Conservation (phyloP, 1,140 invertebrate species). For the Drosophila nasuta region DNA sequence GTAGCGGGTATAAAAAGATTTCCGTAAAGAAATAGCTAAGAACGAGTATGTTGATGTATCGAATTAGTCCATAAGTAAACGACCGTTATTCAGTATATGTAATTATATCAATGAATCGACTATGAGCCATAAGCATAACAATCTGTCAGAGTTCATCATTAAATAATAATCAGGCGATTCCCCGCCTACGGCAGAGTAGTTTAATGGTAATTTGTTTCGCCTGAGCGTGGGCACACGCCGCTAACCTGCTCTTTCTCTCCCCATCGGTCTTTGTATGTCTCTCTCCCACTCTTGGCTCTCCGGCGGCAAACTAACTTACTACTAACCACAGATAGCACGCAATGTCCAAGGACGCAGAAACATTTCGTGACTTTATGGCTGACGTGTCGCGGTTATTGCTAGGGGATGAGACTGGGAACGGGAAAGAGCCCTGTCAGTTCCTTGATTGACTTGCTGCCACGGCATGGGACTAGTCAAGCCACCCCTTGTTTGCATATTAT, state of each 20-base stretch:
- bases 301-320: conserved; percentile 51
- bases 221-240: conserved; percentile 79
- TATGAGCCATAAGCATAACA: conserved; percentile 56
- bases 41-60: too few species aligned
- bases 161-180: conserved; percentile 74
- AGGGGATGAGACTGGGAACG: not conserved
- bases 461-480: conserved; percentile 19
- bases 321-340: conserved; percentile 72
- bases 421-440: conserved; percentile 53
- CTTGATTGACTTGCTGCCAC: conserved; percentile 67
- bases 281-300: not conserved
- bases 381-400: conserved; percentile 69
- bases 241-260: conserved; percentile 36
- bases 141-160: conserved; percentile 72
- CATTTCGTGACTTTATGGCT: conserved; percentile 81
- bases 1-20: too few species aligned
- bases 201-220: conserved; percentile 84
- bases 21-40: too few species aligned
- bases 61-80: conserved; percentile 9
- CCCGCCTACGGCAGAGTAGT: conserved; percentile 16
- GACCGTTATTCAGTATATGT: conserved; percentile 11
- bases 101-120: conserved; percentile 58
- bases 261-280: not conserved
- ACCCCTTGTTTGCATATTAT: conserved; percentile 82
- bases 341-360: conserved; percentile 46